Evolutionary conservation across 2,113 vertebrate species (phyloP).

Genomic region (Pteronura brasiliensis): DNA sequence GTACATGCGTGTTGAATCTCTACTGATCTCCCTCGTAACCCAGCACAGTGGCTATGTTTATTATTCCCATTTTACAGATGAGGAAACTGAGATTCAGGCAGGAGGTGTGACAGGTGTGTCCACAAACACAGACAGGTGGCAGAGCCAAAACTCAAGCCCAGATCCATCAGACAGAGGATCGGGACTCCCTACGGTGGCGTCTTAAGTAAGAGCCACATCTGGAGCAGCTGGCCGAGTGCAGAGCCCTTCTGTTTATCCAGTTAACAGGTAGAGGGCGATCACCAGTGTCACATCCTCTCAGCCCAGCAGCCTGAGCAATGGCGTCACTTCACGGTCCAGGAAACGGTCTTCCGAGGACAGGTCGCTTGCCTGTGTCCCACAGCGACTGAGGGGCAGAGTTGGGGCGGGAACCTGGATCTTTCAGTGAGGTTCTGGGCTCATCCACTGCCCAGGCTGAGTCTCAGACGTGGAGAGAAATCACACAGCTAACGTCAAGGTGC

Average conservation of each 20-base stretch:
- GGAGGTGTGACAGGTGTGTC: background rate
- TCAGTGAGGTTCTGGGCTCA: background rate
- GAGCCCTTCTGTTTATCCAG: background rate
- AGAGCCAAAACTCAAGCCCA: background rate
- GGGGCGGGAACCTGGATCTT: background rate
- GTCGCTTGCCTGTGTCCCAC: background rate
- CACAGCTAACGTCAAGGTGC: background rate
- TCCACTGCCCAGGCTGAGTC: background rate
- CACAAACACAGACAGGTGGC: background rate
- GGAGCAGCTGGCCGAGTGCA: background rate
- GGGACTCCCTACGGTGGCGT: background rate
- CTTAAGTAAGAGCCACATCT: background rate
- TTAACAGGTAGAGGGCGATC: background rate
- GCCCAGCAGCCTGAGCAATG: background rate
- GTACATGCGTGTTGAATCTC: rapidly evolving
- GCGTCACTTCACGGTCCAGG: background rate
- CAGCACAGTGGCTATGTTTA: background rate
- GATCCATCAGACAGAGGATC: background rate
- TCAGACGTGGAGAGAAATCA: background rate
- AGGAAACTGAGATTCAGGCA: background rate
- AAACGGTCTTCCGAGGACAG: background rate
- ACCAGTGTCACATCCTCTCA: rapidly evolving
- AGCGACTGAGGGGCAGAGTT: background rate
- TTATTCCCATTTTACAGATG: background rate
- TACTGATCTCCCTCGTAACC: rapidly evolving